Evolutionary conservation across 1,140 invertebrate species (phyloP).

Genomic region (Drosophila nasuta): DNA sequence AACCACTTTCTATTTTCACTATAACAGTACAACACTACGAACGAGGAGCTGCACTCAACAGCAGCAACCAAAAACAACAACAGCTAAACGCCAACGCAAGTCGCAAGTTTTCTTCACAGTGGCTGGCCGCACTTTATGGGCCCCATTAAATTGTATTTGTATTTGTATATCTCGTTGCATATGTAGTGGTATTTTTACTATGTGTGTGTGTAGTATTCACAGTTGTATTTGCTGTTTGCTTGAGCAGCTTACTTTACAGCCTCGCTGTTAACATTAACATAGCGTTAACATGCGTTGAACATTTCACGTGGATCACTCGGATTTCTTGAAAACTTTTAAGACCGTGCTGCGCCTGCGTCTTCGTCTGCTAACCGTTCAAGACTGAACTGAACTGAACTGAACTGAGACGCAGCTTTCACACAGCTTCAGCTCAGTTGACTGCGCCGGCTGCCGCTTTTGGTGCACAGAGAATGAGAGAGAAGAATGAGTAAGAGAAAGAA

Average conservation of each 20-base stretch:
- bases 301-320: constrained; percentile 38
- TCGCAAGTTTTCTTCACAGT: constrained; percentile 55
- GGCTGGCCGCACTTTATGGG: constrained; percentile 44
- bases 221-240: not conserved
- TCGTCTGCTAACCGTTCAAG: constrained; percentile 67
- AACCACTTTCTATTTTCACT: constrained; percentile 85
- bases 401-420: constrained; percentile 62
- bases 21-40: constrained; percentile 71
- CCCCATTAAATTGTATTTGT: constrained; percentile 49
- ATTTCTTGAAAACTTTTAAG: constrained; percentile 18
- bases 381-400: constrained; percentile 52
- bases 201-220: constrained; percentile 18
- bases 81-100: constrained; percentile 50
- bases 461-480: too few species aligned
- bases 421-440: constrained; percentile 48
- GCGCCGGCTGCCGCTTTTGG: constrained; percentile 51
- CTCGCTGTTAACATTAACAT: constrained; percentile 40
- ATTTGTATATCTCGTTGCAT: constrained; percentile 16
- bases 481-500: not conserved
- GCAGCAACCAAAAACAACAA: constrained; percentile 38
- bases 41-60: constrained; percentile 42
- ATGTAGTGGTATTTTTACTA: not conserved
- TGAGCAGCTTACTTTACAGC: constrained; percentile 41
- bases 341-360: constrained; percentile 65
- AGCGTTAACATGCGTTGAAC: constrained; percentile 54